Base-by-base conservation (phyloP, 2,797 vertebrate genomes). In the Aeoliscus strigatus region DNA sequence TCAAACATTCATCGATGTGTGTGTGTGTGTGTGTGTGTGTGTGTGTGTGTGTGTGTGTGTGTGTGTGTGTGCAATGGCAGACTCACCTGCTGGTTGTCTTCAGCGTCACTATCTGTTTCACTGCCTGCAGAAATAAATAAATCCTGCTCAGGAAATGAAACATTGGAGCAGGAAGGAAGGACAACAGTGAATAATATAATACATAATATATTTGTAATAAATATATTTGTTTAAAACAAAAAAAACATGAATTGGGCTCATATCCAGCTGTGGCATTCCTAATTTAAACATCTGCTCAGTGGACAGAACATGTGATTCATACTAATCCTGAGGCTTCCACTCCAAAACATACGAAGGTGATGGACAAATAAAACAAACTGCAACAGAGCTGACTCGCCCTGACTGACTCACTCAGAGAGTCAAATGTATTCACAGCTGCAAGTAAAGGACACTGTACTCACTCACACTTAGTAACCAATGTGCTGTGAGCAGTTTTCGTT, bases 81-180 rank as follows among this genome's bases (percentile, higher is more conserved):
- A 40, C 70, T 56, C 65, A 91, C 91, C 81, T 93, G 90, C 86
- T 89, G 73, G 21, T 76, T 87, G 77, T 96, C 92, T 60, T 95
- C 92, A 39, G 60, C 72, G 44, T 98, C 94, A 0, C 94, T 96
- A 55, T 99, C 94, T 0, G 93, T 94, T 84, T 97, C 96, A 10
- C 95, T 98, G 81, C 91, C 96, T 97, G 87, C 56, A 52, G 13
- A 34, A 43, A 60, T 9, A 58, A 51, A 75, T 26, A 74, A 33
- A 29, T 3, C 2, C 9, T 11, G 12, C 14, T 32, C 3, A 38
- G 24, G 16, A 39, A 37, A 41, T 12, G 9, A 14, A 8, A 29
- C 1, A 7, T n/a, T 30, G 30, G 29, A 27, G 26, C 1, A 9
- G 36, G 15, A 18, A 8, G n/a, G 24, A 25, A 11, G 32, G 28